Evolutionary conservation across 2,797 vertebrate species (phyloP).

Genomic region (Chrysocyon brachyurus): DNA sequence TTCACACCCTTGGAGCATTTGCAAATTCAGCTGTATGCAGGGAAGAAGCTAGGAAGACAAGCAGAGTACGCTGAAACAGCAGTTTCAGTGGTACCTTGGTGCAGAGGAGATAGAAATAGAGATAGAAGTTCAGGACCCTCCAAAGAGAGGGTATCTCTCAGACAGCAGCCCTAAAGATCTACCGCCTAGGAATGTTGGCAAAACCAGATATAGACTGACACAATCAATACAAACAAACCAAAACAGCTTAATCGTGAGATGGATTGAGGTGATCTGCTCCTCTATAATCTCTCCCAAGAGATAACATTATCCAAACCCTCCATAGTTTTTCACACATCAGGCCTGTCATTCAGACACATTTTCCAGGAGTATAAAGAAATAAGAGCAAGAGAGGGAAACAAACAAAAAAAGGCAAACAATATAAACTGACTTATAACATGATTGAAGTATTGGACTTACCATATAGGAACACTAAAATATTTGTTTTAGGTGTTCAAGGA

Average conservation of each 20-base stretch:
- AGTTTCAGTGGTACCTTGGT: neutral
- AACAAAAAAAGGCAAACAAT: neutral
- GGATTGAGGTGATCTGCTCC: neutral
- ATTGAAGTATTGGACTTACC: neutral
- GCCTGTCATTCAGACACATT: neutral
- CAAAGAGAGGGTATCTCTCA: neutral
- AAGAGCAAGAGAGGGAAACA: neutral
- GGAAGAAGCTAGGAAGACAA: neutral
- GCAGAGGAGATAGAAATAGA: neutral
- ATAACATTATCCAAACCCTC: neutral
- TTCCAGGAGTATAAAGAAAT: neutral
- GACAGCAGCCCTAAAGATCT: neutral
- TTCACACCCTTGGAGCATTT: neutral
- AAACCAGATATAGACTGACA: neutral
- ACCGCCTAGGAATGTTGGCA: neutral
- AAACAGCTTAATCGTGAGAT: neutral
- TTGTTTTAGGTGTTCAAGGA: neutral
- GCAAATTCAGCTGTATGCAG: neutral
- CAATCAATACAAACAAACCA: neutral
- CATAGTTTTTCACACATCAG: neutral
- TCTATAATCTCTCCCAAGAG: neutral
- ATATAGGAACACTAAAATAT: neutral
- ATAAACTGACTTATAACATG: neutral
- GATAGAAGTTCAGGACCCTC: neutral
- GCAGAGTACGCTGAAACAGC: neutral